phyloP scores from a whole-genome alignment of 2,797 vertebrate species.

The Mormyrops boulengeri region DNA sequence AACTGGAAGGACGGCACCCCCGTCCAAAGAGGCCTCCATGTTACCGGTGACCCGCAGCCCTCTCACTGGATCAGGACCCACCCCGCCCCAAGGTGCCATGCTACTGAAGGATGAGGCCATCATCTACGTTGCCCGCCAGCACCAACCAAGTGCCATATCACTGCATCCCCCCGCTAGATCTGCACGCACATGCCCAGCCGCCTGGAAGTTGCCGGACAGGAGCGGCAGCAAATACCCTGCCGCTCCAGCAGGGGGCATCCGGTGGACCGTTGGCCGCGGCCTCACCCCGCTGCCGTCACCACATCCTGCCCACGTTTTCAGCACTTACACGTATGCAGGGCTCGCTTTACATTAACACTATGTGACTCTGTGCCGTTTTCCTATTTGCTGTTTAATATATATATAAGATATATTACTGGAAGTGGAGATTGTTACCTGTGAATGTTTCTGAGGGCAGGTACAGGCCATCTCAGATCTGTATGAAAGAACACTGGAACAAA shows the following conservation, averaged over 20 bases:
- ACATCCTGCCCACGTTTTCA: slow-evolving; percentile 45
- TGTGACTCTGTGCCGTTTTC: background rate
- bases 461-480: background rate
- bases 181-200: slow-evolving; percentile 46
- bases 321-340: slow-evolving; percentile 59
- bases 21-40: slow-evolving; percentile 32
- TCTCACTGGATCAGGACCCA: slow-evolving; percentile 19
- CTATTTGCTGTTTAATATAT: slow-evolving; percentile 11
- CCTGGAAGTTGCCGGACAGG: background rate
- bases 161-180: slow-evolving; percentile 64
- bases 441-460: slow-evolving; percentile 41
- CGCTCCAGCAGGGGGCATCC: background rate
- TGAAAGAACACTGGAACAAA: slow-evolving; percentile 55
- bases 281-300: slow-evolving; percentile 25
- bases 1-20: slow-evolving; percentile 49
- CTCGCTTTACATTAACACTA: slow-evolving; percentile 40
- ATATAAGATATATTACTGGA: slow-evolving; percentile 8
- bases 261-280: slow-evolving; percentile 24
- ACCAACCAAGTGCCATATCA: slow-evolving; percentile 68
- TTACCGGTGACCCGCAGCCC: slow-evolving; percentile 31
- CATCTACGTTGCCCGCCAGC: slow-evolving; percentile 43
- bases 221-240: background rate
- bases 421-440: slow-evolving; percentile 33
- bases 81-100: slow-evolving; percentile 51
- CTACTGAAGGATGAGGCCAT: slow-evolving; percentile 59